A percentile compares a stretch with the other conserved stretches of the same genome.
These are phyloP conservation scores for Archaeoteleia sp. DNA, from an alignment of 2,888 invertebrate genomes.

Conservation along the genomic window DNA sequence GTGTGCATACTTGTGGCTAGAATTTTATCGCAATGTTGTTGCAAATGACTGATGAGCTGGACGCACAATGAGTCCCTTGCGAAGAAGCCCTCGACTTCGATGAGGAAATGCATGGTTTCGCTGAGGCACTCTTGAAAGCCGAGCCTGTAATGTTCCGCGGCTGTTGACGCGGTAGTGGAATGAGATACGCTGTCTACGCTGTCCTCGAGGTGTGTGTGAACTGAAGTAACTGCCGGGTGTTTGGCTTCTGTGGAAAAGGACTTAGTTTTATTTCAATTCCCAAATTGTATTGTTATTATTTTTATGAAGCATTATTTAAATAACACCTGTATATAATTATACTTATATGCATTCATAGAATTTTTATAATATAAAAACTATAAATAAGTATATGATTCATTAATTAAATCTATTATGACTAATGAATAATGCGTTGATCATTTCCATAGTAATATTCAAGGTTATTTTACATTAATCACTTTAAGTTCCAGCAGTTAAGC, in stretches of 20 bases:
- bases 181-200: constrained; percentile 71
- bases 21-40: constrained; percentile 86
- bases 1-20: constrained; percentile 72
- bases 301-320: too few relatives aligned
- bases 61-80: constrained; percentile 88
- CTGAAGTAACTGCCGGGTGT: constrained; percentile 58
- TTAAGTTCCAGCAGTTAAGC: too few relatives aligned
- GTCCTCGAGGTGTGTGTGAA: constrained; percentile 71
- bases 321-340: too few relatives aligned
- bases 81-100: constrained; percentile 88
- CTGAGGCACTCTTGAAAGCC: constrained; percentile 95
- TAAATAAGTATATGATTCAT: too few relatives aligned
- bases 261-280: too few relatives aligned
- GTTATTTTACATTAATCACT: too few relatives aligned
- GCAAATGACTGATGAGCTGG: constrained; percentile 87
- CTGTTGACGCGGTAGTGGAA: constrained; percentile 62
- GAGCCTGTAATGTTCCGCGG: constrained; percentile 80
- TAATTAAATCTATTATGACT: too few relatives aligned
- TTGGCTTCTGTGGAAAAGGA: constrained; percentile 66
- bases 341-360: too few relatives aligned
- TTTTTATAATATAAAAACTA: too few relatives aligned
- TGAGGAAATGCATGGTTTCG: constrained; percentile 91
- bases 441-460: too few relatives aligned
- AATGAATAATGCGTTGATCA: too few relatives aligned
- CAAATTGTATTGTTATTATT: too few relatives aligned